These are phyloP conservation scores for Psittacula derbiana DNA, from an alignment of 2,797 vertebrate species.

Conservation along the genomic window DNA sequence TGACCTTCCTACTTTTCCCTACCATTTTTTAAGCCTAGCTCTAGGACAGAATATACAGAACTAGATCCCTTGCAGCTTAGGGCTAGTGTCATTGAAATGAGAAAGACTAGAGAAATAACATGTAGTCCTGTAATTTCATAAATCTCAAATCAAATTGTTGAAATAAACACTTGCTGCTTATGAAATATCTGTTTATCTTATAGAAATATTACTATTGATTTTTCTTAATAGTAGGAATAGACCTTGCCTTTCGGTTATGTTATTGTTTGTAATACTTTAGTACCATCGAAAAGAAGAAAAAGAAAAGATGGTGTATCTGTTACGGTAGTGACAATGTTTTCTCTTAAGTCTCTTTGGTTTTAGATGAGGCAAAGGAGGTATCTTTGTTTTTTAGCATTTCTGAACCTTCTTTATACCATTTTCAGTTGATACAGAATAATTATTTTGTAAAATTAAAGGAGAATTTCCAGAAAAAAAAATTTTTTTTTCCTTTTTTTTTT, in stretches of 20 bases:
- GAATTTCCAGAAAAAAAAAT: neutral
- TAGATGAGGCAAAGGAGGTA: neutral
- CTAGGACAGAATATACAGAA: neutral
- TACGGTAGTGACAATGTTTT: neutral
- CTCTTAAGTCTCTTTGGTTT: neutral
- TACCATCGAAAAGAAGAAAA: neutral
- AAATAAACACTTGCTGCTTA: neutral
- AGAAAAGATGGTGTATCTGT: neutral
- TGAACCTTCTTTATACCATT: neutral
- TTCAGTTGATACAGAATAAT: neutral
- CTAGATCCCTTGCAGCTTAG: neutral
- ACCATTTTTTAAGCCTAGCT: neutral
- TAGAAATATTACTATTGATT: neutral
- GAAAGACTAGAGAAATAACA: neutral
- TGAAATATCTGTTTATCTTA: neutral
- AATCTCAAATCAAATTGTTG: neutral
- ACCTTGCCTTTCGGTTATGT: neutral
- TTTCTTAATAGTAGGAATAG: neutral
- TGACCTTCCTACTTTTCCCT: neutral
- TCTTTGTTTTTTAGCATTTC: neutral
- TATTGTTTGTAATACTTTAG: neutral
- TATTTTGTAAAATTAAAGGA: neutral
- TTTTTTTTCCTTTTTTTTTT: neutral
- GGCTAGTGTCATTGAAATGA: neutral
- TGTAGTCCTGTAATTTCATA: neutral